A percentile compares a stretch with the other conserved stretches of the same genome.
Conservation (phyloP, 1,140 invertebrate genomes). For the Ooceraea biroi region DNA sequence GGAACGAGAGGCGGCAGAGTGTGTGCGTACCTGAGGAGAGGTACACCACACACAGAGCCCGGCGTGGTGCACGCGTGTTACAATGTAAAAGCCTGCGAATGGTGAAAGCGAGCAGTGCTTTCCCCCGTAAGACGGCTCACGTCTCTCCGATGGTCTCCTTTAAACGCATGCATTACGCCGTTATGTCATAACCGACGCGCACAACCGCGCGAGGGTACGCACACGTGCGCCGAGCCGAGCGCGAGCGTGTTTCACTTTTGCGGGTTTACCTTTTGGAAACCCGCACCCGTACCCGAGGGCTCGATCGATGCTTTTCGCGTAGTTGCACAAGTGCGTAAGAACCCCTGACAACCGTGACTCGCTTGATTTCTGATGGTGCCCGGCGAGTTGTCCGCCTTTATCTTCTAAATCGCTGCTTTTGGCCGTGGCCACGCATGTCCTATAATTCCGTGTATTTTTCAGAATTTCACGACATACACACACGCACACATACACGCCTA, state of each 20-base stretch:
- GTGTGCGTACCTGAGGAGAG: slow-evolving; percentile 36
- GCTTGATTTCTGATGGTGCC: neutral
- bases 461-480: neutral
- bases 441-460: neutral
- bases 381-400: neutral
- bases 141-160: slow-evolving; percentile 80
- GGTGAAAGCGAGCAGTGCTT: slow-evolving; percentile 83
- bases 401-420: neutral
- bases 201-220: slow-evolving; percentile 35
- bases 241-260: slow-evolving; percentile 36
- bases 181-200: slow-evolving; percentile 80
- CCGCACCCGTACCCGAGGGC: no score
- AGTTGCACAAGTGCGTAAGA: neutral
- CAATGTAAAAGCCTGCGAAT: slow-evolving; percentile 77
- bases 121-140: slow-evolving; percentile 79
- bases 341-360: slow-evolving; percentile 11
- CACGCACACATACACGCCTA: slow-evolving; percentile 2
- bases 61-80: slow-evolving; percentile 62
- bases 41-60: slow-evolving; percentile 9
- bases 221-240: slow-evolving; percentile 11
- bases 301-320: neutral
- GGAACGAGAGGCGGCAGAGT: slow-evolving; percentile 27
- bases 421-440: neutral
- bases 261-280: slow-evolving; percentile 17
- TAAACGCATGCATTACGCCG: slow-evolving; percentile 81